A percentile compares a stretch with the other conserved stretches of the same genome.
These are phyloP conservation scores for Caenorhabditis panamensis DNA, from an alignment of 2,888 invertebrate species.

Conservation along the genomic window DNA sequence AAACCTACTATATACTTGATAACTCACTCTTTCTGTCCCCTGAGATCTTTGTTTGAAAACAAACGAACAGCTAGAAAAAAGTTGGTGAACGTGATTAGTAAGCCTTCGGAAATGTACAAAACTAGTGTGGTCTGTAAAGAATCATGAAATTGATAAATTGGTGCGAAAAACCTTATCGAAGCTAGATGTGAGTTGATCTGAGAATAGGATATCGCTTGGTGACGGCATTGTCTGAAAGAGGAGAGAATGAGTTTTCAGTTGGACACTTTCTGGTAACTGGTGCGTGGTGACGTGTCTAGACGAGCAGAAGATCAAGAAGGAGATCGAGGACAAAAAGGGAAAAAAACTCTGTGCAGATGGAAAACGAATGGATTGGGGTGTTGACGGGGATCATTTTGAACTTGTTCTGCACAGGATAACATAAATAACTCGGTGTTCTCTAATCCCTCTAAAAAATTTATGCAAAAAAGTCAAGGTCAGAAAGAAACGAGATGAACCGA, in stretches of 20 bases:
- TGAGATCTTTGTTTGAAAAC: constrained; percentile 19
- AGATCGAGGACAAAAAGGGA: background rate
- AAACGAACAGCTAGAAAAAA: constrained; percentile 26
- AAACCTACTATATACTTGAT: too few species aligned
- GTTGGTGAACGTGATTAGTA: constrained; percentile 30
- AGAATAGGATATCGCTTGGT: background rate
- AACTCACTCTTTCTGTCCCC: constrained; percentile 45
- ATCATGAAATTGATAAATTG: background rate
- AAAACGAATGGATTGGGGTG: too few species aligned
- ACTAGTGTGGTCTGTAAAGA: constrained; percentile 23
- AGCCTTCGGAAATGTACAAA: constrained; percentile 41
- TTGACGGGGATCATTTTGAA: too few species aligned
- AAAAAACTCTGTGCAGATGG: too few species aligned
- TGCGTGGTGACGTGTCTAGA: background rate
- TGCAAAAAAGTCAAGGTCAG: too few species aligned
- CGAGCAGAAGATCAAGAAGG: background rate
- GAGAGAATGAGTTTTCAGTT: background rate
- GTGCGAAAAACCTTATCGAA: background rate
- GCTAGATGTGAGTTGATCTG: background rate
- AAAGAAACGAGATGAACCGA: too few species aligned
- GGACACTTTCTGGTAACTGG: background rate
- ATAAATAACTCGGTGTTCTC: too few species aligned
- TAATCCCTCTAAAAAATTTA: too few species aligned
- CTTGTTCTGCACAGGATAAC: too few species aligned
- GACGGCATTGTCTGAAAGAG: background rate